A percentile compares a stretch with the other conserved stretches of the same genome.
These are phyloP conservation scores for Catostylus mosaicus DNA, from an alignment of 30 jellyfish, hydroid and myxozoan species.

Conservation along the genomic window DNA sequence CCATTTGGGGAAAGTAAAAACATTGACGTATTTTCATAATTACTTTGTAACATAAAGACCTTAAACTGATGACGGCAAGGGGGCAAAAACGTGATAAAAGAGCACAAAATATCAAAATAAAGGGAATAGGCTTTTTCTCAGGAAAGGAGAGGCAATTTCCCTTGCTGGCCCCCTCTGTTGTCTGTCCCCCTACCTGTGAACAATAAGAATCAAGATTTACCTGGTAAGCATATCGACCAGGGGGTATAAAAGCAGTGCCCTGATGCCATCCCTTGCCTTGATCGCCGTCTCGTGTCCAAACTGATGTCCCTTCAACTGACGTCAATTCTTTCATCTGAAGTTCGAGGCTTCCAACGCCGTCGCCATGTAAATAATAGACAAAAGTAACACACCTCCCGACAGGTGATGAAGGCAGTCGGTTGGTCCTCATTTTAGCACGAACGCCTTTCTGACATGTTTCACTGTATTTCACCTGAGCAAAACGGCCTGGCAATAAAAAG, in stretches of 20 bases:
- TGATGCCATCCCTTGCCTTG: constrained; percentile 60
- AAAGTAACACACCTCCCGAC: constrained; percentile 53
- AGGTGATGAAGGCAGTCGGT: constrained; percentile 34
- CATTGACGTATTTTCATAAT: no score
- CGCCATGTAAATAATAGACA: constrained; percentile 34
- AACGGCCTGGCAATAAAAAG: constrained; percentile 39
- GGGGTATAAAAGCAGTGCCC: constrained; percentile 34
- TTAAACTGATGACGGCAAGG: no score
- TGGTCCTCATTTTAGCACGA: constrained; percentile 31
- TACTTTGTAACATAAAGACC: no score
- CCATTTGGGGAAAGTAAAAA: no score
- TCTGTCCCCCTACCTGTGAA: no score
- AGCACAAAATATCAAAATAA: no score
- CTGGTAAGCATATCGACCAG: constrained; percentile 28
- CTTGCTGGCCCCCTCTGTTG: no score
- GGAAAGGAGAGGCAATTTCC: no score
- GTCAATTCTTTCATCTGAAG: constrained; percentile 44
- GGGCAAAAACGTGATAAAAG: no score
- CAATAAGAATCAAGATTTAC: constrained; percentile 14
- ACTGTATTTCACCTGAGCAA: constrained; percentile 50
- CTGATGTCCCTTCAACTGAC: background rate
- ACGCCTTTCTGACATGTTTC: constrained; percentile 50
- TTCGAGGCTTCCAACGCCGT: constrained; percentile 44
- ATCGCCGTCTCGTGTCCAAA: constrained; percentile 47
- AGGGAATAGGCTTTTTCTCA: no score